Evolutionary conservation across 2,797 vertebrate species (phyloP).

Genomic region (Eulemur rubriventer): DNA sequence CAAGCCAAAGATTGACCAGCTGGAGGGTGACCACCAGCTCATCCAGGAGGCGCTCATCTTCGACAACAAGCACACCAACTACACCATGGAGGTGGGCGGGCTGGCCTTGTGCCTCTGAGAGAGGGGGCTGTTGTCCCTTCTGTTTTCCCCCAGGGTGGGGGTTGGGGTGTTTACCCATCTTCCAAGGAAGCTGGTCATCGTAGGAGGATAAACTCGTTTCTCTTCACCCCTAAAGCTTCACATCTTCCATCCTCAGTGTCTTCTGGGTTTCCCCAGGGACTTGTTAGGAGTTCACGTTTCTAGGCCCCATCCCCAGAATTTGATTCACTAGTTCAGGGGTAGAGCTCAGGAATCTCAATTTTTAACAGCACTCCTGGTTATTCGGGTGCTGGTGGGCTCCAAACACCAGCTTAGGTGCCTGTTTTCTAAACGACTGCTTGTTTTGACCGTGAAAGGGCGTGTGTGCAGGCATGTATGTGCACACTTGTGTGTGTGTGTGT

Average conservation of each 20-base stretch:
- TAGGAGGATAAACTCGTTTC: background rate
- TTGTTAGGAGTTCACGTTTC: background rate
- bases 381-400: background rate
- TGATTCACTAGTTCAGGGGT: background rate
- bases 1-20: constrained; percentile 99
- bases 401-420: background rate
- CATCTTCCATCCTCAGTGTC: background rate
- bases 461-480: background rate
- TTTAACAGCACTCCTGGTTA: background rate
- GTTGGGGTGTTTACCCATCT: background rate
- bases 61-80: constrained; percentile 99
- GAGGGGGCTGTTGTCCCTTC: fast-evolving
- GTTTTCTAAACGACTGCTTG: background rate
- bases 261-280: background rate
- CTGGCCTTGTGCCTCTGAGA: background rate
- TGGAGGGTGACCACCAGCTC: constrained; percentile 97
- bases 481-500: background rate
- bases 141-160: background rate
- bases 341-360: background rate
- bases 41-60: constrained; percentile 98
- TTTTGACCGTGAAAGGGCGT: background rate
- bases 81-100: constrained; percentile 95
- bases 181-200: background rate
- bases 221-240: background rate
- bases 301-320: background rate